Base-by-base conservation (phyloP, 2,888 invertebrate genomes). In the Caenorhabditis sp. region DNA sequence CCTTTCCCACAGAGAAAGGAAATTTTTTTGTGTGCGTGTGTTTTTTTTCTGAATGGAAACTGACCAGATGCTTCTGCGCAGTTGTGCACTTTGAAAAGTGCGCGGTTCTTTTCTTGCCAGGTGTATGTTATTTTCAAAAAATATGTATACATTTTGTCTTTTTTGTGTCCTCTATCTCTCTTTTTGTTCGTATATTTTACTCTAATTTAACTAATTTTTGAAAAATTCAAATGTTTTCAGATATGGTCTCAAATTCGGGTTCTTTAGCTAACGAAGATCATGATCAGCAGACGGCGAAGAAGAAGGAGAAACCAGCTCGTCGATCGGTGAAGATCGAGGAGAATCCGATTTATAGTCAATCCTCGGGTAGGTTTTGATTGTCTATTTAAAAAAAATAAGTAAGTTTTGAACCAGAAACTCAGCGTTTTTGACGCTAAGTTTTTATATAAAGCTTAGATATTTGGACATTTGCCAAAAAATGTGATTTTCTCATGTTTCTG, bases 261-360 rank as follows among this genome's bases (percentile, higher is more conserved):
- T 23, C 8, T 59, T 59, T 17, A 1, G 53, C 21, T 17, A 25
- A 12, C 17, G 31, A 31, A 10, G 31, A 31, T 31, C n/a, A n/a
- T n/a, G n/a, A n/a, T 31, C 31, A n/a, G 61, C 53, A 67, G 31
- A 54, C 36, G 66, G 38, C 60, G 57, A 17, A 10, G 43, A 43
- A 10, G 43, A 43, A 10, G 43, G 17, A 17, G 43, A 43, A 43
- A 43, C 17, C 43, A 14, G 43, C 52, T 58, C 66, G 70, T 17
- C 59, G 67, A 54, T 60, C 64, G 36, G 74, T 74, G 59, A 74
- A 74, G 38, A 74, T 74, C 52, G 70, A 74, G 53, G 74, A 74
- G 21, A 60, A 59, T 64, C 74, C 74, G 27, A 67, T 70, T 10
- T 74, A 67, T 50, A 70, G 70, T 59, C 69, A 70, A 58, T 74